phyloP scores from a whole-genome alignment of 2,113 vertebrate genomes.

The Pantherophis guttatus region DNA sequence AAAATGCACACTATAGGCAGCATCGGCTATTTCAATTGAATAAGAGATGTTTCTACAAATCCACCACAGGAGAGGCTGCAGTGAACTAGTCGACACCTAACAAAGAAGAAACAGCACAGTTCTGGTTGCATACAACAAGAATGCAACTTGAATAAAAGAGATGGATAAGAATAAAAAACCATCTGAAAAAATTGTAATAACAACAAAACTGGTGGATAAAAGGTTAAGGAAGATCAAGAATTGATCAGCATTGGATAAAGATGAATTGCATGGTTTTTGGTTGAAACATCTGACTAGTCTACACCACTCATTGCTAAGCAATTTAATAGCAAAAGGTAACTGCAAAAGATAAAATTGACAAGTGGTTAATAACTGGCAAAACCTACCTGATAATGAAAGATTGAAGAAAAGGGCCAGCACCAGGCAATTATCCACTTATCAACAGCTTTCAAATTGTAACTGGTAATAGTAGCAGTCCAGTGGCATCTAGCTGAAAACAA shows the following conservation, averaged over 20 bases:
- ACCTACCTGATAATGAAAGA: background rate
- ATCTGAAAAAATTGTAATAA: background rate
- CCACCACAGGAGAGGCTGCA: background rate
- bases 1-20: background rate
- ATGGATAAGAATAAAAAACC: background rate
- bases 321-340: background rate
- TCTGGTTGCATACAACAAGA: background rate
- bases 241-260: background rate
- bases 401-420: background rate
- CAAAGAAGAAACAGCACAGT: background rate
- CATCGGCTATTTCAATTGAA: background rate
- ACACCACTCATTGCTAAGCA: background rate
- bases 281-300: background rate
- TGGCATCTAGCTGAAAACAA: background rate
- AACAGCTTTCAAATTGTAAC: background rate
- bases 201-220: background rate
- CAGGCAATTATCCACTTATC: background rate
- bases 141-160: background rate
- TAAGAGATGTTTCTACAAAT: background rate
- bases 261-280: background rate
- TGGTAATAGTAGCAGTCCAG: background rate
- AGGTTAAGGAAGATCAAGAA: background rate
- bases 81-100: background rate
- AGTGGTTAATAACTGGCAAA: background rate
- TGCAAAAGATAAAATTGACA: background rate